Evolutionary conservation across 1,140 invertebrate genomes (phyloP).

Genomic region (Steinernema khuongi): DNA sequence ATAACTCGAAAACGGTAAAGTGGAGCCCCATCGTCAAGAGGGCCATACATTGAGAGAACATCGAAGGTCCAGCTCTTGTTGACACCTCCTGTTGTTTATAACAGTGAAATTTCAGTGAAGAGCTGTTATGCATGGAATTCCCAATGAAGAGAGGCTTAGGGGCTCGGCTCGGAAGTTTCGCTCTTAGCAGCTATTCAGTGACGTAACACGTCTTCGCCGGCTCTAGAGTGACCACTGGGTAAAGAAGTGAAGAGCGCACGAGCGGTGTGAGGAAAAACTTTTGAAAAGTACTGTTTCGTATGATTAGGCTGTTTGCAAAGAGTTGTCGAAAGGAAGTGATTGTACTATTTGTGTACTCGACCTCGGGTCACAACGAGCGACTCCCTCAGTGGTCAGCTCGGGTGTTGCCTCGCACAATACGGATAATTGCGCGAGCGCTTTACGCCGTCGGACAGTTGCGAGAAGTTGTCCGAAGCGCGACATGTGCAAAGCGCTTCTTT

Average conservation of each 20-base stretch:
- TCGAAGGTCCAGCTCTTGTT: no score
- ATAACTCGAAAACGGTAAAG: no score
- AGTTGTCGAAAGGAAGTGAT: constrained; percentile 6
- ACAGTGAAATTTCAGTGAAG: no score
- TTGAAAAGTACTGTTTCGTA: neutral
- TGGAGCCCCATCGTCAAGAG: no score
- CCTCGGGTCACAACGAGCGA: constrained; percentile 1
- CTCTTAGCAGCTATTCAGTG: no score
- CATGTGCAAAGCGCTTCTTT: neutral
- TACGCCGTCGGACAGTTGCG: neutral
- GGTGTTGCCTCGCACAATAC: neutral
- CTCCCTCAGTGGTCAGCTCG: neutral
- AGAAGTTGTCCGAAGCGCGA: neutral
- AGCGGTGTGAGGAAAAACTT: neutral
- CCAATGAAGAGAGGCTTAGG: no score
- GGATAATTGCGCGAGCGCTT: neutral
- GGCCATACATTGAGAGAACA: no score
- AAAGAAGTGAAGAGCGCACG: no score
- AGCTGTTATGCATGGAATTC: no score
- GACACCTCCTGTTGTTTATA: no score
- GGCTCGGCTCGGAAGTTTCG: no score
- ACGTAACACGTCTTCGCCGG: neutral
- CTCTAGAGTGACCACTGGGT: neutral
- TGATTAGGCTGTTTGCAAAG: neutral
- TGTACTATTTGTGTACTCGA: constrained; percentile 11